A percentile compares a stretch with the other conserved stretches of the same genome.
Conservation (phyloP, 2,113 vertebrate genomes). For the Heterochromis multidens region DNA sequence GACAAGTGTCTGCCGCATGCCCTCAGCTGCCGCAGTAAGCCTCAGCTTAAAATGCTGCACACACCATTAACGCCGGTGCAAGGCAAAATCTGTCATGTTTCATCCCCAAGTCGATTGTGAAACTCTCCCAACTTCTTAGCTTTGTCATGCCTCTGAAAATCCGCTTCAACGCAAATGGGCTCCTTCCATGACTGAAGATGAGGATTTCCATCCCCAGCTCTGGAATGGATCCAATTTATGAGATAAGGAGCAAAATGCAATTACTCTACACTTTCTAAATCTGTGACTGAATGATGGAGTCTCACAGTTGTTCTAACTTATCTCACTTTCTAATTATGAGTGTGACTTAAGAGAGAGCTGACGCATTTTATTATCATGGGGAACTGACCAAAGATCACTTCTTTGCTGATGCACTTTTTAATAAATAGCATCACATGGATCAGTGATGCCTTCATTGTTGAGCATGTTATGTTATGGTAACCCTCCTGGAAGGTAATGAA, state of each 20-base stretch:
- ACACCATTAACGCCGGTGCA: slow-evolving; percentile 24
- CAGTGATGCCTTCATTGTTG: slow-evolving; percentile 1
- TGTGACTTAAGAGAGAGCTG: slow-evolving; percentile 9
- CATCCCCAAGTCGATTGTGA: neutral
- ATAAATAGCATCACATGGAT: slow-evolving; percentile 23
- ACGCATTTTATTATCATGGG: slow-evolving; percentile 5
- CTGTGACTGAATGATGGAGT: slow-evolving; percentile 43
- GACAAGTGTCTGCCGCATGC: slow-evolving; percentile 15
- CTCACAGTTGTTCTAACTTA: slow-evolving; percentile 39
- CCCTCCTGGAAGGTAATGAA: neutral
- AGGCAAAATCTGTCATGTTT: slow-evolving; percentile 40
- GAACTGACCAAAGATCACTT: slow-evolving; percentile 5
- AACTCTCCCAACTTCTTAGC: slow-evolving; percentile 11
- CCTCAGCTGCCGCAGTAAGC: slow-evolving; percentile 8
- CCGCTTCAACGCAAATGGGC: neutral
- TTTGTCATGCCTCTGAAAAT: slow-evolving; percentile 13
- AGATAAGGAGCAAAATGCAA: slow-evolving; percentile 64
- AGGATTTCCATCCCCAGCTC: slow-evolving; percentile 29
- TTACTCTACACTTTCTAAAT: slow-evolving; percentile 58
- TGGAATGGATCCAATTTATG: slow-evolving; percentile 56
- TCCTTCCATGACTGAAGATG: slow-evolving; percentile 27
- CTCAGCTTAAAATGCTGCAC: slow-evolving; percentile 4
- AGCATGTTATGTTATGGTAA: neutral
- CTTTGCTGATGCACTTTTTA: slow-evolving; percentile 11
- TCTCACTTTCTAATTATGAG: slow-evolving; percentile 48